These are phyloP conservation scores for Pollenia griseotomentosa DNA, from an alignment of 2,888 invertebrate species.

Conservation along the genomic window DNA sequence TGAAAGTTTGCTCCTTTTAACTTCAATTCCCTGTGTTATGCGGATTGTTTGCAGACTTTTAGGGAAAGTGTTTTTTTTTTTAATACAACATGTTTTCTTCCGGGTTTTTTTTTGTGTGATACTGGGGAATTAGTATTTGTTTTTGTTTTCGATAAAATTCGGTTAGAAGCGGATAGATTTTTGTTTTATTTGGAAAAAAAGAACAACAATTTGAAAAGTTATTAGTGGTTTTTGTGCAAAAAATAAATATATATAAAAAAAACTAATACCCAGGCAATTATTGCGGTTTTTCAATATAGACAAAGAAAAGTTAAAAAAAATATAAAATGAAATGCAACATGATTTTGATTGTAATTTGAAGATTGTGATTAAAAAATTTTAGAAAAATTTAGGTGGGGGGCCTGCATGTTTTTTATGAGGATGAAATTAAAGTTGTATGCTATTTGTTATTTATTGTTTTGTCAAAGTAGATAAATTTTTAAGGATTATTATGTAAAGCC, in stretches of 20 bases:
- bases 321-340: conserved; percentile 17
- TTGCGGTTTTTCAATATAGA: conserved; percentile 25
- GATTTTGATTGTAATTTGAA: conserved; percentile 35
- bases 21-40: not conserved
- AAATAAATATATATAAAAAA: conserved; percentile 5
- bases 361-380: conserved; percentile 17
- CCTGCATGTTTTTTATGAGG: too few relatives aligned
- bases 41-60: conserved; percentile 1
- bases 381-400: too few relatives aligned
- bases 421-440: too few relatives aligned
- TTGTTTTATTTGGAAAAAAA: conserved; percentile 18
- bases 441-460: too few relatives aligned
- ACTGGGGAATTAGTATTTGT: conserved; percentile 44
- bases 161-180: not conserved
- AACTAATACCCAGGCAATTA: conserved; percentile 54
- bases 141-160: not conserved
- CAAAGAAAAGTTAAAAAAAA: not conserved
- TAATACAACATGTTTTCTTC: conserved; percentile 37
- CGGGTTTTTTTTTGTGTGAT: conserved; percentile 39
- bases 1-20: conserved; percentile 41
- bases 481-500: too few relatives aligned
- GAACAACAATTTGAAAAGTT: conserved; percentile 50
- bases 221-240: conserved; percentile 45
- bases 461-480: too few relatives aligned
- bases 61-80: conserved; percentile 47